phyloP scores from a whole-genome alignment of 2,888 invertebrate genomes.

The Patella ulyssiponensis region DNA sequence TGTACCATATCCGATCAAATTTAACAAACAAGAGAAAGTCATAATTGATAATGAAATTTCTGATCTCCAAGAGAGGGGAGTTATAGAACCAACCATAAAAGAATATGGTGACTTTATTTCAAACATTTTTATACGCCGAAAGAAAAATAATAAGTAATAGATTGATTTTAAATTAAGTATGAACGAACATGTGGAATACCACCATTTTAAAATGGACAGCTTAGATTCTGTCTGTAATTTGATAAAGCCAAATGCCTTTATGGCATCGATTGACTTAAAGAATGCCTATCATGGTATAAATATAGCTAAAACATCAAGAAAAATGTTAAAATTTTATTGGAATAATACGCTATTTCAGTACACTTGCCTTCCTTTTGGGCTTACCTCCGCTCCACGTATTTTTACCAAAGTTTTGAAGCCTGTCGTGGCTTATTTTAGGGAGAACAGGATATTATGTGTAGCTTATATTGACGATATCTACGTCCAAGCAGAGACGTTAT shows the following conservation, averaged over 20 bases:
- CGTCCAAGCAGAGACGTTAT: no score
- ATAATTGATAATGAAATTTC: background rate
- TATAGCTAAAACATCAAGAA: background rate
- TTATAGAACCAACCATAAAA: background rate
- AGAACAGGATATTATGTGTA: no score
- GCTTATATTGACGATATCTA: no score
- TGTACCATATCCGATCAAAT: background rate
- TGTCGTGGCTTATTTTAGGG: no score
- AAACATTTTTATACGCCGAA: background rate
- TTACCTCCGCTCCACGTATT: background rate
- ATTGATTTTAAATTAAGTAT: background rate
- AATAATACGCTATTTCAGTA: background rate
- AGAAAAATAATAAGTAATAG: background rate
- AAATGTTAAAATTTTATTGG: background rate
- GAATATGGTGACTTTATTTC: background rate
- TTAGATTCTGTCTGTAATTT: background rate
- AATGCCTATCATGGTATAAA: background rate
- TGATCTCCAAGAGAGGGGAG: background rate
- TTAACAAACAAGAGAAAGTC: background rate
- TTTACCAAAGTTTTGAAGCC: background rate
- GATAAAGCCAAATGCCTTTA: background rate
- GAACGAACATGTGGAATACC: background rate
- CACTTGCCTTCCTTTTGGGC: background rate
- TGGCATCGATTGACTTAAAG: background rate
- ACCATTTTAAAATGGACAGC: background rate